Evolutionary conservation across 2,113 vertebrate genomes (phyloP).

Genomic region (Canis aureus): DNA sequence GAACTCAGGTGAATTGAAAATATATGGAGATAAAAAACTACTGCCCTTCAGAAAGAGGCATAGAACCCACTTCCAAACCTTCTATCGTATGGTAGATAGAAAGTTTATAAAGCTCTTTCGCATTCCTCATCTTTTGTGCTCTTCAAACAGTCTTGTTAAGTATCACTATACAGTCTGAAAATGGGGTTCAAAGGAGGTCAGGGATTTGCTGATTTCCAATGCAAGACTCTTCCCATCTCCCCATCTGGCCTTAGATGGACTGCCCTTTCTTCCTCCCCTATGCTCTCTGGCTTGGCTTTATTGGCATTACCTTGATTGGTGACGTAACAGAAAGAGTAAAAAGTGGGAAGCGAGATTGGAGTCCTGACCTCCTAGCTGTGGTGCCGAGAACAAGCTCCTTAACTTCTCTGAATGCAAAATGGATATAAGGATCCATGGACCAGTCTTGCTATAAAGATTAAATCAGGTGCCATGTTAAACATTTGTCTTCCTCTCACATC

Average conservation of each 20-base stretch:
- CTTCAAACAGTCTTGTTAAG: not conserved
- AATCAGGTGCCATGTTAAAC: not conserved
- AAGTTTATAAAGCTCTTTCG: not conserved
- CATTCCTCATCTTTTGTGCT: not conserved
- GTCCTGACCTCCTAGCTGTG: not conserved
- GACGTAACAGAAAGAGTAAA: not conserved
- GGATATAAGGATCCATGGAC: fast-evolving
- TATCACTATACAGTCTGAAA: not conserved
- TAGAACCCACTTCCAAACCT: not conserved
- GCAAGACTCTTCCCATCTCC: not conserved
- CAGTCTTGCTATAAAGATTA: not conserved
- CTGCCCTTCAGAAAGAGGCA: not conserved
- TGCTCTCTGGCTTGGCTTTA: not conserved
- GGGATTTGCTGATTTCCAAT: not conserved
- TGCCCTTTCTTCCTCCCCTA: not conserved
- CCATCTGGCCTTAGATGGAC: not conserved
- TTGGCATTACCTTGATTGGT: no score
- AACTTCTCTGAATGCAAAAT: not conserved
- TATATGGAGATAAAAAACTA: not conserved
- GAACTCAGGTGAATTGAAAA: constrained; percentile 23
- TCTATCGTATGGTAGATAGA: fast-evolving
- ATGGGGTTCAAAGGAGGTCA: not conserved
- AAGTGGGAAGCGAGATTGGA: not conserved
- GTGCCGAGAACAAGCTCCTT: not conserved
- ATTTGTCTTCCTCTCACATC: not conserved